Conservation (phyloP, 2,888 invertebrate species). For the Meiosimyza decipiens region DNA sequence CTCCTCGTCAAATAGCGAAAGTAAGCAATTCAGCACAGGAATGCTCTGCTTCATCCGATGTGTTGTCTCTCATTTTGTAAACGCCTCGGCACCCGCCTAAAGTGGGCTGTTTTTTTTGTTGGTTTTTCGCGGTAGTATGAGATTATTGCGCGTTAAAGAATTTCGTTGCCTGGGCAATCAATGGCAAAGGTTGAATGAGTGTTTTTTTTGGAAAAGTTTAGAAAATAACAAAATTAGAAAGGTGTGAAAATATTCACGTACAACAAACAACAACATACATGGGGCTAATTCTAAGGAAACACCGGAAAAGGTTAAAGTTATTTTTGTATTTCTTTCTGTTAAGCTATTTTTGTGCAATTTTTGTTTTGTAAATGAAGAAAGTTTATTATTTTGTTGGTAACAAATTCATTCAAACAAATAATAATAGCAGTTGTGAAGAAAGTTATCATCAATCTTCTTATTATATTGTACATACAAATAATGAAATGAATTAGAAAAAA, state of each 20-base stretch:
- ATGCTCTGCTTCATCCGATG: too few species aligned
- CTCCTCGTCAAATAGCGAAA: too few species aligned
- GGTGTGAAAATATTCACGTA: neutral
- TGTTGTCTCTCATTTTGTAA: too few species aligned
- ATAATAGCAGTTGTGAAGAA: conserved; percentile 9
- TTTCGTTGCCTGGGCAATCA: too few species aligned
- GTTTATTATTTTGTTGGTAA: neutral
- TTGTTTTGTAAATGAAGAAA: neutral
- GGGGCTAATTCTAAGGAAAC: neutral
- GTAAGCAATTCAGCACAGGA: too few species aligned
- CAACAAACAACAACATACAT: neutral
- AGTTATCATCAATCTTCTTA: conserved; percentile 10
- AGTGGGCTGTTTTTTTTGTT: too few species aligned
- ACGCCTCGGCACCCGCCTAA: too few species aligned
- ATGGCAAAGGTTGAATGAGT: too few species aligned
- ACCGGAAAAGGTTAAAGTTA: too few species aligned
- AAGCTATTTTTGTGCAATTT: conserved; percentile 4
- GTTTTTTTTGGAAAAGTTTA: neutral
- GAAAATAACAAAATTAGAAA: neutral
- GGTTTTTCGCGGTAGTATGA: too few species aligned
- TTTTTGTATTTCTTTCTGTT: neutral
- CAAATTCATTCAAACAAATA: conserved; percentile 13
- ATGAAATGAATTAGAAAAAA: neutral
- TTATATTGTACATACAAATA: neutral
- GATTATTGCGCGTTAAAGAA: too few species aligned